phyloP scores from a whole-genome alignment of 2,888 invertebrate species.

The Dicroscelio sp. region DNA sequence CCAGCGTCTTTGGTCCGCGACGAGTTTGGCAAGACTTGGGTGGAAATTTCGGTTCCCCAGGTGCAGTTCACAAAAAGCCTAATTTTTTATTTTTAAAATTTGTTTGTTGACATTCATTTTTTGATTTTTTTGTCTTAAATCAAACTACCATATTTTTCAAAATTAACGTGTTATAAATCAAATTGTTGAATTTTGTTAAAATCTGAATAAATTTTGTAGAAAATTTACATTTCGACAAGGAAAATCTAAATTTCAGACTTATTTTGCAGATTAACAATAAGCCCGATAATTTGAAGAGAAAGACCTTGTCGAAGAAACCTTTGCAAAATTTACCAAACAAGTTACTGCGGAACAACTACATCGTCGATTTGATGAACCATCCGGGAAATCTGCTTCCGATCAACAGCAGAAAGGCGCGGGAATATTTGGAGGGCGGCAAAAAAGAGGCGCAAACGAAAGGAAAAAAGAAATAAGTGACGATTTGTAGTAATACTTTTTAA shows the following conservation, averaged over 20 bases:
- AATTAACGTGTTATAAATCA: too few relatives aligned
- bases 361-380: constrained; percentile 92
- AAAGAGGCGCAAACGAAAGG: neutral
- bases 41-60: constrained; percentile 93
- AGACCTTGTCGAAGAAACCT: too few relatives aligned
- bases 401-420: constrained; percentile 86
- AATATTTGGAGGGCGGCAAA: constrained; percentile 62
- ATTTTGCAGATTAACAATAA: too few relatives aligned
- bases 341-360: constrained; percentile 92
- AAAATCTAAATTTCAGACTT: too few relatives aligned
- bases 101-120: too few relatives aligned
- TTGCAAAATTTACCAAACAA: constrained; percentile 91
- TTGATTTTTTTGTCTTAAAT: too few relatives aligned
- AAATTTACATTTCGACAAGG: too few relatives aligned
- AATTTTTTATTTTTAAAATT: too few relatives aligned
- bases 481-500: constrained; percentile 25
- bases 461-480: too few relatives aligned
- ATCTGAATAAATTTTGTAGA: too few relatives aligned
- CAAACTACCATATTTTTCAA: too few relatives aligned
- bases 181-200: neutral
- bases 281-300: too few relatives aligned
- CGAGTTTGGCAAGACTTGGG: constrained; percentile 93
- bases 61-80: constrained; percentile 71
- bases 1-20: constrained; percentile 93
- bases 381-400: constrained; percentile 92